phyloP scores from a whole-genome alignment of 2,113 vertebrate genomes.

The Aix galericulata region DNA sequence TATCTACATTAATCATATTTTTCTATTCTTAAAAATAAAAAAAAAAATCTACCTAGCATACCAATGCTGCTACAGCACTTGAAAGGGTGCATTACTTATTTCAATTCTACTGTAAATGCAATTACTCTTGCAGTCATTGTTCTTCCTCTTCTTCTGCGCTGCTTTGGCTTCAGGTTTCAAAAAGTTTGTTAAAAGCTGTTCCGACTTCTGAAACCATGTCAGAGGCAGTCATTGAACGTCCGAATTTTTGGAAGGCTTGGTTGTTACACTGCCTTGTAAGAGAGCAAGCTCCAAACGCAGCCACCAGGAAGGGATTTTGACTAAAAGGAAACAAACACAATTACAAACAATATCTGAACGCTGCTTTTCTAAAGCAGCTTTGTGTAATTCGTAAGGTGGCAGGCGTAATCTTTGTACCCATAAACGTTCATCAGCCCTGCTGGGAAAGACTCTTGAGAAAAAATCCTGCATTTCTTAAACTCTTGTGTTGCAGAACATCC shows the following conservation, averaged over 20 bases:
- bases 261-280: slow-evolving; percentile 91
- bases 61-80: slow-evolving; percentile 56
- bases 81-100: slow-evolving; percentile 36
- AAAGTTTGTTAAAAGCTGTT: slow-evolving; percentile 89
- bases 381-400: neutral
- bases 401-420: fast-evolving
- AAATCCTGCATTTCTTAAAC: neutral
- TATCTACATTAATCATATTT: slow-evolving; percentile 59
- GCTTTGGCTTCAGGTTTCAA: slow-evolving; percentile 84
- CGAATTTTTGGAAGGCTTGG: slow-evolving; percentile 90
- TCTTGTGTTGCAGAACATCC: neutral
- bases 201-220: slow-evolving; percentile 96
- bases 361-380: neutral
- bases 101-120: slow-evolving; percentile 26
- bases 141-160: neutral
- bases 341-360: neutral
- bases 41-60: slow-evolving; percentile 63
- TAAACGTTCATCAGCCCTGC: neutral
- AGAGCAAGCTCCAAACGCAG: slow-evolving; percentile 90
- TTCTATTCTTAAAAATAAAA: slow-evolving; percentile 60
- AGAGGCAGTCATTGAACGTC: slow-evolving; percentile 90
- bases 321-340: slow-evolving; percentile 23
- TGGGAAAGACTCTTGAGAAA: neutral
- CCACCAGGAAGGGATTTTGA: slow-evolving; percentile 88
- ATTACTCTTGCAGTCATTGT: slow-evolving; percentile 8